A percentile compares a stretch with the other conserved stretches of the same genome.
These are phyloP conservation scores for Drosophila infuscata DNA, from an alignment of 2,888 invertebrate species.

Conservation along the genomic window DNA sequence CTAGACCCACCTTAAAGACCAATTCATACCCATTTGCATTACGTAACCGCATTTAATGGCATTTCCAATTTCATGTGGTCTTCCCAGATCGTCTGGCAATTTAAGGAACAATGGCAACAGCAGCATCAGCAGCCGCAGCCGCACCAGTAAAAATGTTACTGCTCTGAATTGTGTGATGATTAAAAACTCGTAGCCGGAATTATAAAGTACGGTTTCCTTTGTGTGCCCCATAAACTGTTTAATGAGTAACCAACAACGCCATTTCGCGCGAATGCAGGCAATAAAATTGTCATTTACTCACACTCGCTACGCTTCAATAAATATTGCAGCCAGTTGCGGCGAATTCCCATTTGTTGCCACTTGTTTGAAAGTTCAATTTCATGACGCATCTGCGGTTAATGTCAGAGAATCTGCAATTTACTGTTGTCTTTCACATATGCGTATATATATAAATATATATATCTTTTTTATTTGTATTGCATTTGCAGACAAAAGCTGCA, in stretches of 20 bases:
- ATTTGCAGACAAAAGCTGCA: not conserved
- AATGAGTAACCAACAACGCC: constrained; percentile 18
- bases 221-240: constrained; percentile 31
- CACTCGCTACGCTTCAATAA: constrained; percentile 27
- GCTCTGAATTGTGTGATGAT: constrained; percentile 30
- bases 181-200: constrained; percentile 14
- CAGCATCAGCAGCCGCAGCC: not conserved
- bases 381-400: constrained; percentile 59
- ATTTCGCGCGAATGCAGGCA: constrained; percentile 13
- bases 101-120: not conserved
- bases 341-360: constrained; percentile 1
- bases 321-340: constrained; percentile 18
- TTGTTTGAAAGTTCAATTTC: constrained; percentile 30
- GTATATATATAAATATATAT: not conserved
- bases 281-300: constrained; percentile 49
- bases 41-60: constrained; percentile 20
- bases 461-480: not conserved
- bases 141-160: constrained; percentile 14
- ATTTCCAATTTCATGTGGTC: constrained; percentile 39
- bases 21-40: not conserved
- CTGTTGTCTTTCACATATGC: constrained; percentile 25
- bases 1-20: not conserved
- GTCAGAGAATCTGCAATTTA: constrained; percentile 59
- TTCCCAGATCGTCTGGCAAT: constrained; percentile 21
- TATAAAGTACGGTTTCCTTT: constrained; percentile 22